Conservation (phyloP, 2,797 vertebrate genomes). For the Sebastes itinus region DNA sequence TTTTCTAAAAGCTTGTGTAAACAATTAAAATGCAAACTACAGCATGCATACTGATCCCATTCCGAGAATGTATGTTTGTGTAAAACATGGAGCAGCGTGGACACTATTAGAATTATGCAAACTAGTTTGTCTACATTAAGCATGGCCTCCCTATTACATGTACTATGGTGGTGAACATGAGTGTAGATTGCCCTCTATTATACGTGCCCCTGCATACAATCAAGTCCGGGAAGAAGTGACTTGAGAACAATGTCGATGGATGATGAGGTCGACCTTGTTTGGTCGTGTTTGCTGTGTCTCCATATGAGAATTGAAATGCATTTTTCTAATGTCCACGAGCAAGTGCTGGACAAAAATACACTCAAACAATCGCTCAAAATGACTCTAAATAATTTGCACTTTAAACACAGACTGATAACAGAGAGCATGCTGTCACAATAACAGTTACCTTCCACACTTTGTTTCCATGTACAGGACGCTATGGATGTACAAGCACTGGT, state of each 20-base stretch:
- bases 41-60: neutral
- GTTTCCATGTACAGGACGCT: neutral
- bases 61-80: neutral
- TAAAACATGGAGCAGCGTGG: neutral
- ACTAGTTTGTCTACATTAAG: neutral
- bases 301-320: slow-evolving; percentile 7
- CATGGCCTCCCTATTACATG: neutral
- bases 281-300: neutral
- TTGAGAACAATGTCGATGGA: slow-evolving; percentile 24
- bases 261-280: slow-evolving; percentile 11
- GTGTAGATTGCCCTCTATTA: neutral
- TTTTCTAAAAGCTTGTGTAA: slow-evolving; percentile 10
- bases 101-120: neutral
- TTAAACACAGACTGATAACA: neutral
- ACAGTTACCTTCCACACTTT: neutral
- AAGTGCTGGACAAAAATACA: neutral
- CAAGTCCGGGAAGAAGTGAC: neutral
- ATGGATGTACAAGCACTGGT: neutral
- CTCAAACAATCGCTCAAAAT: neutral
- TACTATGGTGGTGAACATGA: neutral
- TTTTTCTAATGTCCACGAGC: neutral
- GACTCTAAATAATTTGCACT: neutral
- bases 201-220: neutral
- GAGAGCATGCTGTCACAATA: neutral
- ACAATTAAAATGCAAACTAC: slow-evolving; percentile 26